Conservation (phyloP, 2,113 vertebrate genomes). For the Piaya cayana region DNA sequence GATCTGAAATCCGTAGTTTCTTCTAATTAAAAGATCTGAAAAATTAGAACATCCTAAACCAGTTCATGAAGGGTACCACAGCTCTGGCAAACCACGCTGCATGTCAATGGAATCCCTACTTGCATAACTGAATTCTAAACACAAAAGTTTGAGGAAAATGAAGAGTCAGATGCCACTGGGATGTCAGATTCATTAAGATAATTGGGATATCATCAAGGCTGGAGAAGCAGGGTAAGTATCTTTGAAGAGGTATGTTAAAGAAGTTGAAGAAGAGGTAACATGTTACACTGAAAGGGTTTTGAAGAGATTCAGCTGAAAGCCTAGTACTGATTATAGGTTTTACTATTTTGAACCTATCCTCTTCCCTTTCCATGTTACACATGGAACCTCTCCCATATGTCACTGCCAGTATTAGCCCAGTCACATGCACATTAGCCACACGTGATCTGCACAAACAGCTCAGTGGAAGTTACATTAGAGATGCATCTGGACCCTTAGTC, state of each 20-base stretch:
- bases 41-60: background rate
- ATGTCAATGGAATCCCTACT: background rate
- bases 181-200: background rate
- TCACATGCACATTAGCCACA: accelerated
- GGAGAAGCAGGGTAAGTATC: background rate
- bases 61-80: background rate
- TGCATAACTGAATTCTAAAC: background rate
- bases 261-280: background rate
- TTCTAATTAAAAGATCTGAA: background rate
- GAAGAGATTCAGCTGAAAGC: background rate
- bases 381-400: background rate
- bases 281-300: background rate
- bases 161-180: background rate
- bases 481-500: background rate
- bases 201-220: background rate
- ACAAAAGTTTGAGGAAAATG: background rate
- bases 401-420: background rate
- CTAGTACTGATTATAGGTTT: background rate
- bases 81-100: background rate
- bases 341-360: background rate
- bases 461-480: background rate
- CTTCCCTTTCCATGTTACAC: background rate
- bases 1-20: background rate
- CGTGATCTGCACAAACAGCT: background rate
- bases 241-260: background rate